Conservation (phyloP, 2,113 vertebrate species). For the Cryptotis parvus region DNA sequence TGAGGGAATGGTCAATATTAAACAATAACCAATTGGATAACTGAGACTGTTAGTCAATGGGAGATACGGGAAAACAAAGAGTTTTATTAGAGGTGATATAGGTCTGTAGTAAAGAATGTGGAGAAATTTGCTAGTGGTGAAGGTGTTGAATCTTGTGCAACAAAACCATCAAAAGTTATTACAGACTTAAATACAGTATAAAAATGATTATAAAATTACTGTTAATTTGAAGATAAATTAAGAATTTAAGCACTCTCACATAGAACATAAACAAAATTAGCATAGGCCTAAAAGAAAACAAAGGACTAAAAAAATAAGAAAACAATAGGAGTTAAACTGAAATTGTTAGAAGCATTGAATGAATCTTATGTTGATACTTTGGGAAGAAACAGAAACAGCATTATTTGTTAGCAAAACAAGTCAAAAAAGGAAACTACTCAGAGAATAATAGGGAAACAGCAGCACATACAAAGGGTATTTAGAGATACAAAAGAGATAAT, state of each 20-base stretch:
- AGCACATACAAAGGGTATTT: constrained; percentile 21
- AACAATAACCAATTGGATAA: too few species aligned
- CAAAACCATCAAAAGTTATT: too few species aligned
- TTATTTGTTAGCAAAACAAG: constrained; percentile 22
- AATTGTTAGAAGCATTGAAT: constrained; percentile 39
- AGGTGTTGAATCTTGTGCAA: too few species aligned
- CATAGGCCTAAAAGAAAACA: not conserved
- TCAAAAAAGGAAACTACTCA: not conserved
- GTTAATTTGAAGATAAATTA: too few species aligned
- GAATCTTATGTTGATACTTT: not conserved
- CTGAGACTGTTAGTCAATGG: too few species aligned
- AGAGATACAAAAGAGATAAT: constrained; percentile 22
- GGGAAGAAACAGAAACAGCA: not conserved
- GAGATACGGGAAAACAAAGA: too few species aligned
- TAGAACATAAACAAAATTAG: not conserved
- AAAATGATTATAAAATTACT: too few species aligned
- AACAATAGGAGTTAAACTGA: constrained; percentile 21
- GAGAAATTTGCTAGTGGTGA: too few species aligned
- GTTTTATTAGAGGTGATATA: too few species aligned
- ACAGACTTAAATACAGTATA: too few species aligned
- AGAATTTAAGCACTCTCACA: not conserved
- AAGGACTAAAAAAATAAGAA: not conserved
- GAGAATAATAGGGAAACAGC: constrained; percentile 34
- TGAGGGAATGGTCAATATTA: too few species aligned
- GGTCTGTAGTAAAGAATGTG: too few species aligned